Percentiles rank a stretch among this genome's conserved stretches.
Evolutionary conservation across 2,888 invertebrate genomes (phyloP).

Genomic region (Drosophila buzzatii): DNA sequence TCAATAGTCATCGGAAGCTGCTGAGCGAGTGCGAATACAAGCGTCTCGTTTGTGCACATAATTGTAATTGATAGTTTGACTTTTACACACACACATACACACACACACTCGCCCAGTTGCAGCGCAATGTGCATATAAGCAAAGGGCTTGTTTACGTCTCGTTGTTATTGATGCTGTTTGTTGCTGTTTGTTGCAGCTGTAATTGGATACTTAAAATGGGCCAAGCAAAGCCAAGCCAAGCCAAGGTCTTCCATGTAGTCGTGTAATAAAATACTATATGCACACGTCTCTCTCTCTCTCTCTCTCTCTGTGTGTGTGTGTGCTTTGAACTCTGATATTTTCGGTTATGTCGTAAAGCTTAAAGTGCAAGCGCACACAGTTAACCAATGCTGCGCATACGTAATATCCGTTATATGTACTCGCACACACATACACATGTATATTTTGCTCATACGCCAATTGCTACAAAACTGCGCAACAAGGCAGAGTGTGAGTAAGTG

Average conservation of each 20-base stretch:
- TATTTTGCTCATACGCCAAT: conserved; percentile 65
- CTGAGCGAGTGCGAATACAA: conserved; percentile 27
- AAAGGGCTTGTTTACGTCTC: conserved; percentile 57
- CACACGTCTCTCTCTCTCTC: neutral
- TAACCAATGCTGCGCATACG: conserved; percentile 41
- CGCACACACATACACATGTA: neutral
- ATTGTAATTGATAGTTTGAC: conserved; percentile 62
- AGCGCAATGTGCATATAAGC: conserved; percentile 63
- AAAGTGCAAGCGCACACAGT: conserved; percentile 9
- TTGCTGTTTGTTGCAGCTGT: conserved; percentile 50
- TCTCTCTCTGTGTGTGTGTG: neutral
- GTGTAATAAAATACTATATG: conserved; percentile 26
- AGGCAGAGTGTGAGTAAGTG: neutral
- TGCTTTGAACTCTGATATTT: conserved; percentile 70
- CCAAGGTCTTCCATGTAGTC: conserved; percentile 45
- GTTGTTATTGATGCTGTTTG: conserved; percentile 41
- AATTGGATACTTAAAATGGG: conserved; percentile 70
- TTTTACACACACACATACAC: conserved; percentile 26
- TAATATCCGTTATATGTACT: conserved; percentile 33
- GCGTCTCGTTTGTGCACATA: conserved; percentile 46
- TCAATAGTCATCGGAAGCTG: conserved; percentile 43
- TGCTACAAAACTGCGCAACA: conserved; percentile 14
- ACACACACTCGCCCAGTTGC: conserved; percentile 1
- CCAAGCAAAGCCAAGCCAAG: conserved; percentile 56
- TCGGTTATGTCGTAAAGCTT: conserved; percentile 23